Percentiles rank a stretch among this genome's conserved stretches.
Conservation (phyloP, 2,888 invertebrate genomes). For the Lochmaea crataegi region DNA sequence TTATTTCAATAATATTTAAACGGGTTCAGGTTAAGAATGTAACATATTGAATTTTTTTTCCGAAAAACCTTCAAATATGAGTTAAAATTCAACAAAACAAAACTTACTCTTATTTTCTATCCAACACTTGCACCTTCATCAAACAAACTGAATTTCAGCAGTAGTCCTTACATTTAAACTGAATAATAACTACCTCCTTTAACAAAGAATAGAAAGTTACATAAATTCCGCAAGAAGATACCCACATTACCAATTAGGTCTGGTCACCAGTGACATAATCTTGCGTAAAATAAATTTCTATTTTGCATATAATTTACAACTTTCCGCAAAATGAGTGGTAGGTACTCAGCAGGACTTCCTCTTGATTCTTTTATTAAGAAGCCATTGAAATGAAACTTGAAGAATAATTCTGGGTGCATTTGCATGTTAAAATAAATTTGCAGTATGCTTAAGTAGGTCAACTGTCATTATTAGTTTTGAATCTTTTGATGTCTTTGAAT, state of each 20-base stretch:
- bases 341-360: constrained; percentile 49
- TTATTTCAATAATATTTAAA: no score
- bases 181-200: constrained; percentile 1
- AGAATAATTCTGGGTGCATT: constrained; percentile 39
- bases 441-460: constrained; percentile 53
- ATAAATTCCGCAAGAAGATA: constrained; percentile 38
- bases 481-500: constrained; percentile 36
- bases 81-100: background rate
- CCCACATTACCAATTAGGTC: constrained; percentile 20
- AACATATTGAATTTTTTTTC: no score
- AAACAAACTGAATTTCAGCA: constrained; percentile 3
- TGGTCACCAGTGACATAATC: constrained; percentile 48
- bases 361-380: constrained; percentile 42
- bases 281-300: constrained; percentile 51
- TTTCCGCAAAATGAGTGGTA: constrained; percentile 48
- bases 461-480: constrained; percentile 41
- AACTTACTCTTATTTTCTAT: background rate
- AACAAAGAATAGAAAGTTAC: constrained; percentile 31
- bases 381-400: constrained; percentile 9
- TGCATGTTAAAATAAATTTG: constrained; percentile 44
- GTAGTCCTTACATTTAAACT: constrained; percentile 2
- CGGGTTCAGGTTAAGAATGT: no score
- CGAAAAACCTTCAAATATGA: background rate
- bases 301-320: constrained; percentile 54
- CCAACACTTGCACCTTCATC: constrained; percentile 3